Evolutionary conservation across 2,113 vertebrate species (phyloP).

Genomic region (Globicephala melas): DNA sequence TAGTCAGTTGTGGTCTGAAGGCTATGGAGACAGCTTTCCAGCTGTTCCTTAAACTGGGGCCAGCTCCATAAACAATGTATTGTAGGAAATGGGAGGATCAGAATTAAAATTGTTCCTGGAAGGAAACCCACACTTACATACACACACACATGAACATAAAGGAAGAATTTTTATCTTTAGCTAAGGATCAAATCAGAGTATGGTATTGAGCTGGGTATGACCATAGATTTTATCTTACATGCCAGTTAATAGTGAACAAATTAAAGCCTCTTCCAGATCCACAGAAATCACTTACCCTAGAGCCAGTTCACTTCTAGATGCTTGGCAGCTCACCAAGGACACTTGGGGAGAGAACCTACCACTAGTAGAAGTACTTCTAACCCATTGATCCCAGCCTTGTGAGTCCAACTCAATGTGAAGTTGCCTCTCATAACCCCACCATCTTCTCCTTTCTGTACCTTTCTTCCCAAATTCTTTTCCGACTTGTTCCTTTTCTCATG

Average conservation of each 20-base stretch:
- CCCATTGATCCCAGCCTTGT: rapidly evolving
- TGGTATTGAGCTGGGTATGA: neutral
- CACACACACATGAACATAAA: neutral
- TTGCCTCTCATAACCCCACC: neutral
- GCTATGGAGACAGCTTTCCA: conserved; percentile 58
- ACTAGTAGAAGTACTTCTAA: neutral
- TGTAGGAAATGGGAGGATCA: conserved; percentile 9
- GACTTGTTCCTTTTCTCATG: neutral
- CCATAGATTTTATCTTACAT: neutral
- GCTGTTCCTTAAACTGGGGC: conserved; percentile 51
- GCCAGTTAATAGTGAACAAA: neutral
- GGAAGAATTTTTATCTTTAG: neutral
- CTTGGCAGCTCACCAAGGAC: neutral
- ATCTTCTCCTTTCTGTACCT: neutral
- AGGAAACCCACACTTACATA: neutral
- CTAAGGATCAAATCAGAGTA: neutral
- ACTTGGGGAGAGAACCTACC: neutral
- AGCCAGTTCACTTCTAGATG: neutral
- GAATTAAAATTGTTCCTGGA: neutral
- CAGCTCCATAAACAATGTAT: conserved; percentile 23
- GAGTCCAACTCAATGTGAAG: neutral
- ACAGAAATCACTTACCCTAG: neutral
- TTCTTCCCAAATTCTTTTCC: neutral
- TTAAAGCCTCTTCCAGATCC: neutral
- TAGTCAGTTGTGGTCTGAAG: conserved; percentile 70